Conservation (phyloP, 2,797 vertebrate species). For the Anomalospiza imberbis region DNA sequence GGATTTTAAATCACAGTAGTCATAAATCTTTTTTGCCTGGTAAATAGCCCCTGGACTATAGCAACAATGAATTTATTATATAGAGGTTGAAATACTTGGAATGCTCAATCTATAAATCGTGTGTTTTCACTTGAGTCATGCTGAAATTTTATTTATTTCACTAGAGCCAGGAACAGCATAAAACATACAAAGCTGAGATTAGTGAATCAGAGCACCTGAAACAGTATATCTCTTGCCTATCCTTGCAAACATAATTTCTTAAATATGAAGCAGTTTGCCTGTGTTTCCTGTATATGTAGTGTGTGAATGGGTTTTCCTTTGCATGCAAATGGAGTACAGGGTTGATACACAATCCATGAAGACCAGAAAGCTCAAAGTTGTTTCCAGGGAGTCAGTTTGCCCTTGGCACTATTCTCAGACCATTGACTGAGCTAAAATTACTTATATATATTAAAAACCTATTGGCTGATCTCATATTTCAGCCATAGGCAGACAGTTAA, state of each 20-base stretch:
- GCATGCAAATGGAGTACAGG: neutral
- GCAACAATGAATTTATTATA: neutral
- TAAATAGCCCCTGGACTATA: neutral
- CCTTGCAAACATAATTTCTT: neutral
- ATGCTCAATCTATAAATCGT: neutral
- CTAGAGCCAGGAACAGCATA: neutral
- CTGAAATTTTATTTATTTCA: slow-evolving; percentile 2
- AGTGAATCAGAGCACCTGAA: neutral
- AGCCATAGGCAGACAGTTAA: neutral
- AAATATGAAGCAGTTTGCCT: neutral
- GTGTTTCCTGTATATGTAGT: neutral
- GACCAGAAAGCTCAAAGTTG: neutral
- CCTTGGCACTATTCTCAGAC: neutral
- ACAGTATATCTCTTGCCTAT: neutral
- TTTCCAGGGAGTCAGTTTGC: neutral
- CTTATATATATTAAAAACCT: neutral
- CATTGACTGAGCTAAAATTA: neutral
- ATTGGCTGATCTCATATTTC: neutral
- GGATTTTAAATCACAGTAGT: neutral
- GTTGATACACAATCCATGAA: neutral
- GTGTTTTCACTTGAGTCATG: neutral
- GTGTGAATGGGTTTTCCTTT: neutral
- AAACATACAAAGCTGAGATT: neutral
- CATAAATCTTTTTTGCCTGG: neutral
- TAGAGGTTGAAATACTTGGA: neutral